These are phyloP conservation scores for Prochilodus magdalenae DNA, from an alignment of 2,113 vertebrate species.

Conservation along the genomic window DNA sequence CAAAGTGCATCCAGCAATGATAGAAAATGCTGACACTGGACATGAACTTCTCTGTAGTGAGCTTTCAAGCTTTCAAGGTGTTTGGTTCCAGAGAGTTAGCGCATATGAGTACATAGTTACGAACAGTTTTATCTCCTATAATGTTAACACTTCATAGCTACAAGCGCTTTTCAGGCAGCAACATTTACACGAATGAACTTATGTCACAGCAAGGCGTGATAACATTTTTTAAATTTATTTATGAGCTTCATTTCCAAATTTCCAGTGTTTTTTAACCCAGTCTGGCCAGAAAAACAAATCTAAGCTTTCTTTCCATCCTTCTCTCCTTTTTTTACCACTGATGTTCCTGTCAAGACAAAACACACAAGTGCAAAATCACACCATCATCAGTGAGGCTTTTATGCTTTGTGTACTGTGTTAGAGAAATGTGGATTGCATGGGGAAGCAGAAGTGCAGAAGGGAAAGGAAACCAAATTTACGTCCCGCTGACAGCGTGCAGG, in stretches of 20 bases:
- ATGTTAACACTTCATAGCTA: too few species aligned
- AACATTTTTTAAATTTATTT: too few species aligned
- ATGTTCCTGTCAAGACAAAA: slow-evolving; percentile 55
- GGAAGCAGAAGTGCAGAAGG: slow-evolving; percentile 50
- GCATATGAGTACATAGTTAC: too few species aligned
- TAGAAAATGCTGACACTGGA: too few species aligned
- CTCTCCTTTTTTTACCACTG: slow-evolving; percentile 62
- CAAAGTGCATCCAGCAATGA: too few species aligned
- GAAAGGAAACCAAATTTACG: slow-evolving; percentile 66
- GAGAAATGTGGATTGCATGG: slow-evolving; percentile 63
- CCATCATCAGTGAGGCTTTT: slow-evolving; percentile 49
- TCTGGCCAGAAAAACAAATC: background rate
- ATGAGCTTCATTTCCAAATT: background rate
- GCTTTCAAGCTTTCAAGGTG: too few species aligned
- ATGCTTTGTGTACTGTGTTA: slow-evolving; percentile 51
- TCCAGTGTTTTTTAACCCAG: background rate
- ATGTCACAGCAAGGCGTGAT: too few species aligned
- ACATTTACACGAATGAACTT: too few species aligned
- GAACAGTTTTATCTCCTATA: too few species aligned
- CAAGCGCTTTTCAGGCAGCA: too few species aligned
- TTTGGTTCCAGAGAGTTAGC: too few species aligned
- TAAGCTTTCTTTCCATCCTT: background rate
- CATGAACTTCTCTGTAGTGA: too few species aligned
- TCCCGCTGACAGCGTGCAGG: slow-evolving; percentile 73
- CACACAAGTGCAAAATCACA: background rate